phyloP scores from a whole-genome alignment of 2,888 invertebrate species.

The Pammene aurita region DNA sequence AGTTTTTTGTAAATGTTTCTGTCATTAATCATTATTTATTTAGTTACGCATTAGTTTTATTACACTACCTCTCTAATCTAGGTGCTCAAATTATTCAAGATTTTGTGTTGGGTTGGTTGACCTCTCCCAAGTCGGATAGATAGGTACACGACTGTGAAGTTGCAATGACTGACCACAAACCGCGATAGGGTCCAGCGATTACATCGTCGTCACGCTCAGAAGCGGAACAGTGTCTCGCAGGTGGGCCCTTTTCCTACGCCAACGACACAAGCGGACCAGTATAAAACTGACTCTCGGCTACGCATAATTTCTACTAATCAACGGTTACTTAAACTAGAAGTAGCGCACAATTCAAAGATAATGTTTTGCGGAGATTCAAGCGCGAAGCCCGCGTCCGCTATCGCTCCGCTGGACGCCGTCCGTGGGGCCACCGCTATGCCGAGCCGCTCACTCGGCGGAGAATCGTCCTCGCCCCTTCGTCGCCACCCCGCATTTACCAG shows the following conservation, averaged over 20 bases:
- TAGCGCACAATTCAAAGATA: no score
- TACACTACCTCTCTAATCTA: background rate
- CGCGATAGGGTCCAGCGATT: slow-evolving; percentile 39
- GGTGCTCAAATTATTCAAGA: no score
- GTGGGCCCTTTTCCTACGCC: background rate
- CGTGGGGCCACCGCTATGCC: slow-evolving; percentile 47
- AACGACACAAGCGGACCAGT: background rate
- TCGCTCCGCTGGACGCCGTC: slow-evolving; percentile 16
- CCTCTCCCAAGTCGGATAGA: slow-evolving; percentile 13
- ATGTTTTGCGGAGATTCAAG: background rate
- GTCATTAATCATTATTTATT: no score
- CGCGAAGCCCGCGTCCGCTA: slow-evolving; percentile 9
- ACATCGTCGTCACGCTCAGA: slow-evolving; percentile 34
- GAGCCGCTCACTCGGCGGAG: slow-evolving; percentile 48
- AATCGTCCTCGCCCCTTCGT: slow-evolving; percentile 29
- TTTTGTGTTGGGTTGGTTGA: slow-evolving; percentile 12
- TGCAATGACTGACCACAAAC: slow-evolving; percentile 37
- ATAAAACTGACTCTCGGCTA: background rate
- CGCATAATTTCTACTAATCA: slow-evolving; percentile 43
- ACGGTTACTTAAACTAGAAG: no score
- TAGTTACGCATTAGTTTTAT: no score
- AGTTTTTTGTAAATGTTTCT: no score
- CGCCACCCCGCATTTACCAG: slow-evolving; percentile 36
- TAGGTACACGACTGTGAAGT: slow-evolving; percentile 27
- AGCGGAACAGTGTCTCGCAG: slow-evolving; percentile 18